Evolutionary conservation across 2,113 vertebrate genomes (phyloP), one percentile per base, ranked within the genome.

Genomic region (Oxygymnocypris stewartii): DNA sequence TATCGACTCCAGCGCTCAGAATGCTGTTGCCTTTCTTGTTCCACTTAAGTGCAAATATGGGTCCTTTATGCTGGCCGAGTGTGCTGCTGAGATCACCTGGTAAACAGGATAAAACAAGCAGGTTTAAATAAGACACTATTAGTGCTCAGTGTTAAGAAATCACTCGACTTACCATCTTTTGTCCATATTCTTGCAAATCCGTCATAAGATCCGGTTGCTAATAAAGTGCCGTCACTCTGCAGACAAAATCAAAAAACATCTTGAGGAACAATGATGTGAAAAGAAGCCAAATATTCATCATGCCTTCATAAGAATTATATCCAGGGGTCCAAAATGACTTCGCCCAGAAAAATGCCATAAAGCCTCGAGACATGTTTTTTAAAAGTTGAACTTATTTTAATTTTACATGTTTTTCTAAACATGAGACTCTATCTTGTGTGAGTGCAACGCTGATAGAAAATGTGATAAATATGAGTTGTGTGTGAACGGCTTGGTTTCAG

Each of bases 31-130:
- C 98, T 93, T 99, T 99, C 92, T 97, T 99, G 94, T 99, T 99
- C 98, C 98, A 99, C 90, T 99, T 99, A 93, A 99, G 95, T 92
- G 98, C 97, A 94, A 99, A 99, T 94, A 99, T 99, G 87, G 97
- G 98, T 90, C 98, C 97, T 96, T 99, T 99, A 90, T 99, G 97
- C 88, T 99, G 97, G 84, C 98, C 98, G 92, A 99, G 95, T 90
- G 97, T 99, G 95, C 97, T 98, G 88, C 97, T 97, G 91, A 99
- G 95, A 91, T 98, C 98, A 90, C 98, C 97, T 99, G 92, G 54
- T 69, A 49, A 69, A 85, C 87, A 90, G 84, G 23, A 4, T n/a
- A 79, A 23, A 42, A 67, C 31, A 28, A 7, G 25, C 13, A 6
- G 35, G 47, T 67, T 59, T 76, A 59, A 57, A 14, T 2, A 80